phyloP scores from a whole-genome alignment of 2,888 invertebrate species.

The Clitarchus hookeri region DNA sequence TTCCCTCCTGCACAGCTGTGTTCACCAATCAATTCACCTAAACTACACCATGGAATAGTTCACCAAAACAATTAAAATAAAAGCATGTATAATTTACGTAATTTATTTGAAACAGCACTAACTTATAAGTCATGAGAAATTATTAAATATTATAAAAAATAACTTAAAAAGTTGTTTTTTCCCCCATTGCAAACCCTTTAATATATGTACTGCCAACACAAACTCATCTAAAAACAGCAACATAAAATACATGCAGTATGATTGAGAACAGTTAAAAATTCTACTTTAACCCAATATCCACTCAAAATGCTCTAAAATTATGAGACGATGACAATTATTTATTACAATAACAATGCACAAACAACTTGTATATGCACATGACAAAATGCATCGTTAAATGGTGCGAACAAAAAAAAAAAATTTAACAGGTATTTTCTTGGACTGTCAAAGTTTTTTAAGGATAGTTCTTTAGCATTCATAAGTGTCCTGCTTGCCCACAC shows the following conservation, averaged over 20 bases:
- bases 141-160: neutral
- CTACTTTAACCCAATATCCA: too few relatives aligned
- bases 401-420: too few relatives aligned
- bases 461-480: too few relatives aligned
- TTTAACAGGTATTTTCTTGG: too few relatives aligned
- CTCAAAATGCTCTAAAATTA: too few relatives aligned
- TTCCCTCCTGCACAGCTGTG: neutral
- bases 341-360: too few relatives aligned
- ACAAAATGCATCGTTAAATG: too few relatives aligned
- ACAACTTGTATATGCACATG: too few relatives aligned
- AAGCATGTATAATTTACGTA: neutral
- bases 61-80: neutral
- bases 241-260: neutral
- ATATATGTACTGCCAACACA: neutral
- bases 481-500: too few relatives aligned
- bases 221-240: neutral
- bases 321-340: too few relatives aligned
- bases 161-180: neutral
- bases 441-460: too few relatives aligned
- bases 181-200: neutral
- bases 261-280: neutral
- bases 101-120: neutral
- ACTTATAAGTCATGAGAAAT: neutral
- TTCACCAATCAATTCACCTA: neutral
- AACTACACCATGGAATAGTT: neutral